Base-by-base conservation (phyloP, 2,888 invertebrate species). In the Heteropelma amictum region DNA sequence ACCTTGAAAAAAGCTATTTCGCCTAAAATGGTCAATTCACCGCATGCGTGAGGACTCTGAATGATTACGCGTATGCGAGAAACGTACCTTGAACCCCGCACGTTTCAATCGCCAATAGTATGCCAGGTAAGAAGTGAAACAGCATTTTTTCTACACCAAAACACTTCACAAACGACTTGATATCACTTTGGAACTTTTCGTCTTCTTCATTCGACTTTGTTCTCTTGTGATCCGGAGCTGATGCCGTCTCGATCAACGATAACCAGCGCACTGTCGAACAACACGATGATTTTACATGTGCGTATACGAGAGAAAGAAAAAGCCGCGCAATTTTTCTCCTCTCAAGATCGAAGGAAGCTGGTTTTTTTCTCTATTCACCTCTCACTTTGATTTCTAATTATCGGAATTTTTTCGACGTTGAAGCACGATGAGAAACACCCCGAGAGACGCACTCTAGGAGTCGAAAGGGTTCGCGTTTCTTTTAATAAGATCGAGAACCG, bases 11-110 rank as follows among this genome's bases (percentile, higher is more conserved):
- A n/a, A n/a, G n/a, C n/a, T n/a, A n/a, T n/a, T n/a, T n/a, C n/a
- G n/a, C n/a, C n/a, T n/a, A n/a, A n/a, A n/a, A n/a, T n/a, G n/a
- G n/a, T n/a, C n/a, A n/a, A n/a, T n/a, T n/a, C n/a, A n/a, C n/a
- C n/a, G n/a, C n/a, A n/a, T n/a, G n/a, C n/a, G n/a, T n/a, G n/a
- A n/a, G n/a, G n/a, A n/a, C n/a, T n/a, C n/a, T n/a, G n/a, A n/a
- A n/a, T n/a, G n/a, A 61, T 17, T 74, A 69, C 53, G 60, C 60
- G 65, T 60, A 56, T 54, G 40, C 28, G 38, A 28, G 26, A n/a
- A n/a, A n/a, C 81, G 74, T 84, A 86, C 86, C 86, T 84, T 85
- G 85, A 75, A 83, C 85, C 74, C 82, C 81, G 77, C 82, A 82
- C 79, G 82, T 83, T 80, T 84, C 82, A 80, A 85, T 82, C 78